Evolutionary conservation across 2,797 vertebrate species (phyloP).

Genomic region (Cuniculus paca): DNA sequence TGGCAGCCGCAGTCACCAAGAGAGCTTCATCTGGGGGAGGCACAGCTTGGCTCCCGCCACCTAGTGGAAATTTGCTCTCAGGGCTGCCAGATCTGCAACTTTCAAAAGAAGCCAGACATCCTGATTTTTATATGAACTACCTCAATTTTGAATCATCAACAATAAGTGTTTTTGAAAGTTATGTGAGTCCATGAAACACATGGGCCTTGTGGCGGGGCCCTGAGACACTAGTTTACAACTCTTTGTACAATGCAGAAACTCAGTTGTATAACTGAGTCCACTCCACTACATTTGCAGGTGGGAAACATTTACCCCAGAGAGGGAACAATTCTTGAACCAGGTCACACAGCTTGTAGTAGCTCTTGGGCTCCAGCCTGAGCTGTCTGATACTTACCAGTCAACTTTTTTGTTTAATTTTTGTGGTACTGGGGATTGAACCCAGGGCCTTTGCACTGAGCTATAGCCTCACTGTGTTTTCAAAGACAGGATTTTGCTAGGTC

Average conservation of each 20-base stretch:
- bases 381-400: background rate
- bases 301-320: background rate
- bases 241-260: background rate
- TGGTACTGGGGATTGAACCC: background rate
- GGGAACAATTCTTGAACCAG: background rate
- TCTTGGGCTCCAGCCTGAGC: background rate
- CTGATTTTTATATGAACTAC: background rate
- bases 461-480: background rate
- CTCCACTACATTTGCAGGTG: background rate
- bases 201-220: fast-evolving
- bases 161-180: background rate
- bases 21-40: background rate
- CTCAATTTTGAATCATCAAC: background rate
- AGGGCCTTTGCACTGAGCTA: background rate
- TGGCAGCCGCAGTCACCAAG: background rate
- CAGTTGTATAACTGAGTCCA: fast-evolving
- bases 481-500: background rate
- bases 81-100: background rate
- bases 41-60: background rate
- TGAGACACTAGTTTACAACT: too few species aligned
- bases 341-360: background rate
- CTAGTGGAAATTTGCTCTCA: fast-evolving
- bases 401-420: background rate
- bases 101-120: background rate
- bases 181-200: fast-evolving